Base-by-base conservation (phyloP, 2,888 invertebrate species). In the Eudemis profundana region DNA sequence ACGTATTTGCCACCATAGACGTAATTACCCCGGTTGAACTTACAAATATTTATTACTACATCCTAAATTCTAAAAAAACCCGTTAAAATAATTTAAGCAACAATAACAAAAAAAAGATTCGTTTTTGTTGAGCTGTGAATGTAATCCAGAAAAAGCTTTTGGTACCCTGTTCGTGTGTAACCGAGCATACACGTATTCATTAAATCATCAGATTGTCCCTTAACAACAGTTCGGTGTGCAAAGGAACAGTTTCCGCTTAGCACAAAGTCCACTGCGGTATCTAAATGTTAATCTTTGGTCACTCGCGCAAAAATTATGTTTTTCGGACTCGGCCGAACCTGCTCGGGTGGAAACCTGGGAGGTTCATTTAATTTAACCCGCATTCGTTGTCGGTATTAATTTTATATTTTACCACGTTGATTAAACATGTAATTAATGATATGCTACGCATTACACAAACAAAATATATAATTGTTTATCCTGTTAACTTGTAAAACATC, bases 221-320 rank as follows among this genome's bases (percentile, higher is more conserved):
- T 63, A 63, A 51, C 46, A 66, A 53, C 63, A 59, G 44, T 53
- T 56, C 42, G 51, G 83, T 82, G 79, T 78, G 72, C 70, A 82
- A 74, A 83, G 83, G 77, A 83, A 81, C 78, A 75, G 79, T 77
- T 81, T 86, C 89, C 87, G 84, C 77, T 73, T 68, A 51, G 76
- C 73, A 89, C 88, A 90, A 89, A 85, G 81, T 74, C 75, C 73
- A 64, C 70, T 85, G 87, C 69, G 87, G 89, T 90, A 91, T 91
- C 91, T 90, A 85, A 91, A 91, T 88, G 89, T 85, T 85, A 84
- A 91, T 91, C 91, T 91, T 90, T 90, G 91, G 90, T 87, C 89
- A 89, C 82, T 90, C 86, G 86, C 83, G 87, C 91, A 92, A 92
- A 91, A 92, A 91, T 91, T 91, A 92, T 91, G 91, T 89, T 90